Evolutionary conservation across 2,888 invertebrate species (phyloP), one percentile per base, ranked within the genome.

Genomic region (Lissonota sp.): DNA sequence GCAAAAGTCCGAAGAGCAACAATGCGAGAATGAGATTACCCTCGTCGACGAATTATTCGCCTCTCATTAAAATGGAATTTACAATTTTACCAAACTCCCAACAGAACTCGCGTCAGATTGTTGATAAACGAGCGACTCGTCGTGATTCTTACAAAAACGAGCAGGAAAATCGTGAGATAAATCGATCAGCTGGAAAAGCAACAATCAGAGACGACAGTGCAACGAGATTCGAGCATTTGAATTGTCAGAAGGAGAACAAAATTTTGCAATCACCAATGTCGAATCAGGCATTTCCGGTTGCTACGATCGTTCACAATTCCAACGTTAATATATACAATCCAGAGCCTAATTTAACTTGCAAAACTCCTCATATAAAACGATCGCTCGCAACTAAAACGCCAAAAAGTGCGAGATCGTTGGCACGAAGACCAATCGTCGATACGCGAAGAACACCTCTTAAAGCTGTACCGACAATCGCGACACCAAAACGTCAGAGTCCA

Each of bases 401-500:
- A 0, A 94, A 94, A 86, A 93, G 93, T 81, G 90, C 95, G 12
- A 93, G 92, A 79, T 91, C 94, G 46, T 93, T 95, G 0, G 94
- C 94, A 7, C 87, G 90, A 39, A 89, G 89, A 67, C 90, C 89
- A 44, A 93, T 93, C 40, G 85, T 91, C 6, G 94, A 94, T 81
- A 94, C 93, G 87, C 91, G 92, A 8, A 94, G 94, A 84, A 96
- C 95, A 0, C 96, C 96, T 0, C 89, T 96, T 86, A 94, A 93
- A 86, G 94, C 92, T 4, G 88, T 91, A 3, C 72, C 88, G 40
- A 88, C 90, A 7, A 83, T 90, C 14, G 84, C 85, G 49, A 90
- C 91, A 14, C 89, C 91, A 0, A 91, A 89, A 66, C 85, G 91
- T 80, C 91, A 90, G 39, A 92, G 90, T 77, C 91, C 92, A 7